Evolutionary conservation across 2,113 vertebrate genomes (phyloP).

Genomic region (Isurus oxyrinchus): DNA sequence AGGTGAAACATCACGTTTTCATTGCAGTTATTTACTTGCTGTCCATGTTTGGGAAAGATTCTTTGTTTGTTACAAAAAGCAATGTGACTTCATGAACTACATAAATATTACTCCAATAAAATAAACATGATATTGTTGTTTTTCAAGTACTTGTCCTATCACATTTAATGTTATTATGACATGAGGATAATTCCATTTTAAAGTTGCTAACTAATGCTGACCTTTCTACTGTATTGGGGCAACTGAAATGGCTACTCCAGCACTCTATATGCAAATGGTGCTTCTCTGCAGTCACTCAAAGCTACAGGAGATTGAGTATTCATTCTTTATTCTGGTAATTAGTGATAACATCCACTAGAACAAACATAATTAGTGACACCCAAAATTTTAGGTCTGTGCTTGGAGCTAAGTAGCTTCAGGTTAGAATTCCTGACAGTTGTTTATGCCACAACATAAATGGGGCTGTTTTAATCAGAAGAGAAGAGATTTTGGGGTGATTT

Average conservation of each 20-base stretch:
- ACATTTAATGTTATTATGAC: background rate
- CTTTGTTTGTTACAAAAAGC: background rate
- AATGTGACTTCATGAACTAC: background rate
- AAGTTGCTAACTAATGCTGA: background rate
- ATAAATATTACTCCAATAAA: background rate
- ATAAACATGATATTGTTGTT: background rate
- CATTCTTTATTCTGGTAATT: slow-evolving; percentile 4
- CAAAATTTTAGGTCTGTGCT: background rate
- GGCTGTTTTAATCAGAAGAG: background rate
- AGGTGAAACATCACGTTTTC: background rate
- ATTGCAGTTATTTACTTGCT: background rate
- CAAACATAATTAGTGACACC: background rate
- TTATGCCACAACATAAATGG: too few relatives aligned
- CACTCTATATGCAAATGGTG: background rate
- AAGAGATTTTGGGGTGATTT: background rate
- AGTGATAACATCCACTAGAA: background rate
- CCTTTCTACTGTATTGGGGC: background rate
- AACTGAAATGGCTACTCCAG: background rate
- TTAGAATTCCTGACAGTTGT: background rate
- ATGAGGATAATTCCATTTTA: background rate
- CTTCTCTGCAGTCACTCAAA: background rate
- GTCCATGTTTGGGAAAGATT: background rate
- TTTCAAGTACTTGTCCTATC: background rate
- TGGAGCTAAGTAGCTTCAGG: background rate
- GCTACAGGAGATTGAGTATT: background rate